Conservation (phyloP, 2,888 invertebrate genomes). For the Drosophila mercatorum region DNA sequence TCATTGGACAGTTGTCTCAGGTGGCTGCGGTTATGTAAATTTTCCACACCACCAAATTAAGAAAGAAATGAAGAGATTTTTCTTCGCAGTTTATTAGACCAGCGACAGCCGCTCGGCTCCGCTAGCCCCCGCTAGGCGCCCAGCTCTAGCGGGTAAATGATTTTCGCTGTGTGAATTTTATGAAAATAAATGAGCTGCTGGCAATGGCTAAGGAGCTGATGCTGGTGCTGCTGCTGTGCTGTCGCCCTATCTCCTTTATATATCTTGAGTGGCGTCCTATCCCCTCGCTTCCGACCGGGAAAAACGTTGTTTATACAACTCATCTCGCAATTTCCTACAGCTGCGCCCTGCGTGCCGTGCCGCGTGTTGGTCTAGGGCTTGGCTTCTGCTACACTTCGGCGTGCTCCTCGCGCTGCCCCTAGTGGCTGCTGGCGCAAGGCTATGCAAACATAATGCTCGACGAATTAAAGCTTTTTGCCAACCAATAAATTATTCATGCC, state of each 20-base stretch:
- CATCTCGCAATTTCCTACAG: constrained; percentile 71
- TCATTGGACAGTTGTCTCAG: constrained; percentile 44
- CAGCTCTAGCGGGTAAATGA: constrained; percentile 43
- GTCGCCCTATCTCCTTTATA: constrained; percentile 16
- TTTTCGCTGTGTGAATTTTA: constrained; percentile 70
- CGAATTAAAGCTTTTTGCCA: constrained; percentile 79
- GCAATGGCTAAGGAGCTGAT: constrained; percentile 21
- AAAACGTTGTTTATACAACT: constrained; percentile 69
- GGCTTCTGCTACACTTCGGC: constrained; percentile 3
- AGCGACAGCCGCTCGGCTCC: constrained; percentile 1
- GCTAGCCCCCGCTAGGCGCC: background rate
- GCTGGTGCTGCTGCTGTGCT: constrained; percentile 7
- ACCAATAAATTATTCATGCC: constrained; percentile 83
- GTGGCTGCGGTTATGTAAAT: constrained; percentile 62
- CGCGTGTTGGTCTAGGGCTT: constrained; percentile 41
- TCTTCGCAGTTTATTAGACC: constrained; percentile 70
- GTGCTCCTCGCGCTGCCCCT: constrained; percentile 10
- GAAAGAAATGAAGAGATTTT: constrained; percentile 68
- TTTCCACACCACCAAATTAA: constrained; percentile 59
- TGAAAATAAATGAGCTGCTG: constrained; percentile 76
- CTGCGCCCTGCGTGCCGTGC: constrained; percentile 45
- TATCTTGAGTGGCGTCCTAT: constrained; percentile 37
- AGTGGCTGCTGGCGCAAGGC: constrained; percentile 50
- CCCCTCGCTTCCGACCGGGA: constrained; percentile 11
- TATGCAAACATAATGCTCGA: constrained; percentile 76